Conservation (phyloP, 2,113 vertebrate genomes). For the Limanda limanda region DNA sequence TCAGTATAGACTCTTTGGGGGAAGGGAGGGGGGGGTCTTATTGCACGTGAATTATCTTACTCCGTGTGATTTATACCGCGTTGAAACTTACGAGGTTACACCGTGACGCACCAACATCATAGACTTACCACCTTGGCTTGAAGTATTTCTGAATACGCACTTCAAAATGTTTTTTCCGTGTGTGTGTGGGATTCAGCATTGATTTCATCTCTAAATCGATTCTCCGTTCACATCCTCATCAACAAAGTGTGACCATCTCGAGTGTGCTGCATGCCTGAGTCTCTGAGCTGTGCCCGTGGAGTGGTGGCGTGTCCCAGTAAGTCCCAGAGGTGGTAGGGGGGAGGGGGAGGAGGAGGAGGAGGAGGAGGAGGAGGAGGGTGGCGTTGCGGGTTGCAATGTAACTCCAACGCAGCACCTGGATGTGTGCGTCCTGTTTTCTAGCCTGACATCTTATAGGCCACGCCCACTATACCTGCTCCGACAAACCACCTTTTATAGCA, state of each 20-base stretch:
- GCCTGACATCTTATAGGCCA: slow-evolving; percentile 96
- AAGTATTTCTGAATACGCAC: slow-evolving; percentile 57
- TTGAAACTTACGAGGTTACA: slow-evolving; percentile 67
- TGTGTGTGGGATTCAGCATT: slow-evolving; percentile 43
- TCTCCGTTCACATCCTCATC: slow-evolving; percentile 48
- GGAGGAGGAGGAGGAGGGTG: neutral
- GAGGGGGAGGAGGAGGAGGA: neutral
- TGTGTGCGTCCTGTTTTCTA: slow-evolving; percentile 96
- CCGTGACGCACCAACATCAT: slow-evolving; percentile 55
- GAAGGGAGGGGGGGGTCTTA: slow-evolving; percentile 84
- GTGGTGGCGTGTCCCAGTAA: slow-evolving; percentile 52
- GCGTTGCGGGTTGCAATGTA: slow-evolving; percentile 28
- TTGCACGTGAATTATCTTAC: slow-evolving; percentile 99
- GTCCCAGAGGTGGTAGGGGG: slow-evolving; percentile 49
- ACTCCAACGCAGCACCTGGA: slow-evolving; percentile 88
- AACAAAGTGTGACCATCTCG: slow-evolving; percentile 63
- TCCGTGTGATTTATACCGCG: slow-evolving; percentile 99
- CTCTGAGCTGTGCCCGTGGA: slow-evolving; percentile 66
- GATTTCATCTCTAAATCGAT: slow-evolving; percentile 29
- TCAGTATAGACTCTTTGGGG: slow-evolving; percentile 75
- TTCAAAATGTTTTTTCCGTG: slow-evolving; percentile 52
- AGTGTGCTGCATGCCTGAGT: slow-evolving; percentile 72
- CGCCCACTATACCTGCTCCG: slow-evolving; percentile 94
- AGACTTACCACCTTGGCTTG: slow-evolving; percentile 63
- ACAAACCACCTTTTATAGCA: slow-evolving; percentile 89